Evolutionary conservation across 2,113 vertebrate species (phyloP), one percentile per base, ranked within the genome.

Genomic region (Sander lucioperca): DNA sequence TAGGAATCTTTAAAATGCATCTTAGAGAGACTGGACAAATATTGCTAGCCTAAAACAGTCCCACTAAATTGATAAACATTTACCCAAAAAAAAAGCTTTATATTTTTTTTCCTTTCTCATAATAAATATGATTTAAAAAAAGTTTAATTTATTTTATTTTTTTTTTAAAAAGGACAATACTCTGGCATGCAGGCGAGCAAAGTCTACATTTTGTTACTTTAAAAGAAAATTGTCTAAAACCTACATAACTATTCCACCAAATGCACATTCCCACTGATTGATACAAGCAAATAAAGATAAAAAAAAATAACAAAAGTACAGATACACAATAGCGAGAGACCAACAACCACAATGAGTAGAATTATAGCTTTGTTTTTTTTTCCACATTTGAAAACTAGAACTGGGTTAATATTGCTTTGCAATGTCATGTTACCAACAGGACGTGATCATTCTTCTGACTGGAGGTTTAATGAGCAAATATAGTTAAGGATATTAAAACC

Each of bases 201-300:
- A 89, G 90, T 93, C 86, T 88, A 92, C 85, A 86, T 80, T 89
- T 74, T 84, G 86, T 88, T 67, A 85, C 82, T 66, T 77, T 57
- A 90, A 92, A 43, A 91, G 47, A 82, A 86, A 91, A 87, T 39
- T 7, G 23, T 82, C 90, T 92, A 92, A 86, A 91, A 83, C 73
- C 90, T 93, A 95, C 96, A 93, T 88, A 94, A 92, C 96, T 97
- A 97, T 89, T 96, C 83, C 96, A 97, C 96, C 93, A 96, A 96
- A 98, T 97, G 97, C 97, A 98, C 97, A 96, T 96, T 96, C 97
- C 97, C 97, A 97, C 96, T 97, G 97, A 98, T 98, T 98, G 98
- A 98, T 96, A 98, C 96, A 96, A 98, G 97, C 97, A 96, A 96
- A 92, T 65, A 58, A 96, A 95, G 91, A 73, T 2, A 56, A 54